Conservation (phyloP, 1,140 invertebrate genomes). For the Diabrotica undecimpunctata region DNA sequence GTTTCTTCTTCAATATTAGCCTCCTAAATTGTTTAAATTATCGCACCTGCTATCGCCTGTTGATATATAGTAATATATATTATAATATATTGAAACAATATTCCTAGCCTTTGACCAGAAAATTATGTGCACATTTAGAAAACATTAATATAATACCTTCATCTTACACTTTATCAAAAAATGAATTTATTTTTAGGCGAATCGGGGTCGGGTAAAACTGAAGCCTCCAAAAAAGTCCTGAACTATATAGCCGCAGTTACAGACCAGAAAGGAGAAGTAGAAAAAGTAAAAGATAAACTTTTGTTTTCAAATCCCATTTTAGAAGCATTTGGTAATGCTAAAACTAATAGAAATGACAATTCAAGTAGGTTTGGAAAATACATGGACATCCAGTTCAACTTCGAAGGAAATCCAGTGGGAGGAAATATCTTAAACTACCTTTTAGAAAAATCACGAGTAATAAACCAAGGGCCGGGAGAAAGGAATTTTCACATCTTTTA, state of each 20-base stretch:
- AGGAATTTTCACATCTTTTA: constrained; percentile 96
- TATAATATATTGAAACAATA: no score
- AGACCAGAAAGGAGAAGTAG: constrained; percentile 72
- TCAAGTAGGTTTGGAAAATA: constrained; percentile 82
- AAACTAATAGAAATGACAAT: constrained; percentile 82
- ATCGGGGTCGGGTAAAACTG: constrained; percentile 87
- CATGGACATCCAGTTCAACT: constrained; percentile 79
- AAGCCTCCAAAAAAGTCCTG: constrained; percentile 86
- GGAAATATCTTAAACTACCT: constrained; percentile 89
- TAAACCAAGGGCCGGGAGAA: constrained; percentile 80
- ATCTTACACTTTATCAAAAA: neutral
- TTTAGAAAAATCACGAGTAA: constrained; percentile 89
- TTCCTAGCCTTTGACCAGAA: no score
- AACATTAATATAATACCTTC: no score
- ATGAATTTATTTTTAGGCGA: constrained; percentile 58
- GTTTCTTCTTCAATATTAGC: no score
- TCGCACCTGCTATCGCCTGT: no score
- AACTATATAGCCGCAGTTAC: constrained; percentile 86
- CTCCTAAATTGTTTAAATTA: no score
- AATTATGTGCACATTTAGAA: no score
- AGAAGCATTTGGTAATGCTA: constrained; percentile 85
- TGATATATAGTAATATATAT: no score
- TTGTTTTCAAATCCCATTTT: constrained; percentile 78
- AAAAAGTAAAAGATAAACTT: constrained; percentile 83
- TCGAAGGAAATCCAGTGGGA: constrained; percentile 71